phyloP scores from a whole-genome alignment of 92 coral and sea anemone genomes.

The Meandrina meandrites region DNA sequence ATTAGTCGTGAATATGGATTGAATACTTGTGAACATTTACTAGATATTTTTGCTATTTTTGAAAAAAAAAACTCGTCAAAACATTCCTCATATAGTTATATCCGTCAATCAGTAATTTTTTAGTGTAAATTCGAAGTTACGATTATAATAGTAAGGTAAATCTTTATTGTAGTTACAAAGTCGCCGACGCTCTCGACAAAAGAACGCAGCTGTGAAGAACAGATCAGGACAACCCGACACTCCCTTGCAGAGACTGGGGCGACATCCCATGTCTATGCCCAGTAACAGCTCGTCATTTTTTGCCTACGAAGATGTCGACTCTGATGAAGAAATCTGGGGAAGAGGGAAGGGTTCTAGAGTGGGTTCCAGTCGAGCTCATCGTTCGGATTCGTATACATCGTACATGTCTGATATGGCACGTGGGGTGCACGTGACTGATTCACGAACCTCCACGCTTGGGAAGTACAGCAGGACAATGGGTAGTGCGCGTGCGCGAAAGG shows the following conservation, averaged over 20 bases:
- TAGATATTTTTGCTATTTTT: not conserved
- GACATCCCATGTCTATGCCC: not conserved
- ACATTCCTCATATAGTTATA: not conserved
- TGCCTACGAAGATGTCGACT: conserved; percentile 17
- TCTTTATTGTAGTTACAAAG: conserved; percentile 16
- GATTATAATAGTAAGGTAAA: not conserved
- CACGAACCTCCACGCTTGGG: conserved; percentile 27
- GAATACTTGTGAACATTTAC: not conserved
- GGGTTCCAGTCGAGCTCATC: conserved; percentile 42
- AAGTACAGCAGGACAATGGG: conserved; percentile 34
- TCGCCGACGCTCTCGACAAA: conserved; percentile 31
- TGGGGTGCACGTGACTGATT: conserved; percentile 27
- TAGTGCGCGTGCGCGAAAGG: conserved; percentile 21
- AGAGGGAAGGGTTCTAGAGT: conserved; percentile 4
- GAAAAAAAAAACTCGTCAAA: no score
- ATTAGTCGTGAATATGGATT: not conserved
- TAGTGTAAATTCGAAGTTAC: no score
- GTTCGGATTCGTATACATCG: conserved; percentile 27
- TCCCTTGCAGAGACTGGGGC: conserved; percentile 32
- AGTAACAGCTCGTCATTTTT: conserved; percentile 40
- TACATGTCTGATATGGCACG: conserved; percentile 25
- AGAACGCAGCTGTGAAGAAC: conserved; percentile 24
- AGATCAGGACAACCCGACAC: conserved; percentile 46
- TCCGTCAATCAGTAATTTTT: no score
- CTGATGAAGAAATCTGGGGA: conserved; percentile 49